Evolutionary conservation across 2,888 invertebrate genomes (phyloP), one percentile per base, ranked within the genome.

Genomic region (Microplitis deprimator): DNA sequence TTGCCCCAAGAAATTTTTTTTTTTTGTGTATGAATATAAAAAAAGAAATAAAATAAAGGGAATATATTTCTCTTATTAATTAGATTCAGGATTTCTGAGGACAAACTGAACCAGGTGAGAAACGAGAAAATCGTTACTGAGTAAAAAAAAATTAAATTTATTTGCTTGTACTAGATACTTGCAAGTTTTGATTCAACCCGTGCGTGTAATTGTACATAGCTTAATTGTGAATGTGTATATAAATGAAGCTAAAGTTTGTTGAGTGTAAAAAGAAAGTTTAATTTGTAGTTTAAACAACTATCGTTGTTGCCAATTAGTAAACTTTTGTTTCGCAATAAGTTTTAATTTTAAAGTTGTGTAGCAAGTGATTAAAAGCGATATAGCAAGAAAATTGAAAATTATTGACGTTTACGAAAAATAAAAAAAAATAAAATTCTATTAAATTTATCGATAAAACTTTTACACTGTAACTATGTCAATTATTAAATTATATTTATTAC

Each of bases 241-340:
- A 13, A 50, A 50, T 50, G 50, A 50, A 50, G 13, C 10, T 50
- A 8, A 13, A 50, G 13, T 13, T 50, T 50, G 50, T 50, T 50
- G 13, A 50, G 13, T 13, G 29, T 29, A 29, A 50, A 50, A 50
- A 50, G 13, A 50, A 50, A 50, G 13, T 8, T 50, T 50, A 50
- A 13, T 50, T 50, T 50, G 50, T 50, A 50, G 41, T 70, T 60
- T n/a, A 13, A 29, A 4, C 40, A 68, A 68, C 68, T 68, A 41
- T 41, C 20, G 60, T 38, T 10, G 13, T 61, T 61, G 8, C 20
- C 71, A 72, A 72, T 72, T 72, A 72, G 39, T 17, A 62, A 72
- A 72, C 61, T 72, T 62, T 62, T n/a, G 62, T 17, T n/a, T 13
- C 39, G 61, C 62, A 72, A 38, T 62, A 61, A 72, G 39, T 72